These are phyloP conservation scores for Poecile montanus DNA, from an alignment of 2,797 vertebrate genomes.

Conservation along the genomic window DNA sequence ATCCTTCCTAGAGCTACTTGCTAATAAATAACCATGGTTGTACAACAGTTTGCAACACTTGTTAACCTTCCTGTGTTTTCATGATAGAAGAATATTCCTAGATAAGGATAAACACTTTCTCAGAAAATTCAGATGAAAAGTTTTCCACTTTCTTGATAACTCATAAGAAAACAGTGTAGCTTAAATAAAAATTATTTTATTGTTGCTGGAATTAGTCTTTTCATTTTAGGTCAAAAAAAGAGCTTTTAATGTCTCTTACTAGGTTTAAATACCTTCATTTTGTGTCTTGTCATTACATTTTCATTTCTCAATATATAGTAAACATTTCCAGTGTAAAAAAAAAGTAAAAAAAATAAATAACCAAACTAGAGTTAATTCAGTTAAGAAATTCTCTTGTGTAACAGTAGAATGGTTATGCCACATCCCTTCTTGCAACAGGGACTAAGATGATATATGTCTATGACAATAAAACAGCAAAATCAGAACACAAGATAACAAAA, in stretches of 20 bases:
- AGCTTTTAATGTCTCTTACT: not conserved
- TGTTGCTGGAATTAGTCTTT: not conserved
- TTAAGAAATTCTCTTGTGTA: not conserved
- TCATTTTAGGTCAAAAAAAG: not conserved
- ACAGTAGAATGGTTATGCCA: not conserved
- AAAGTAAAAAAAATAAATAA: not conserved
- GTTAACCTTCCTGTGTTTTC: not conserved
- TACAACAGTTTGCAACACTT: not conserved
- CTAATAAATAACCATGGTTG: not conserved
- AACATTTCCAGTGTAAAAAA: not conserved
- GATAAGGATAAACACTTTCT: not conserved
- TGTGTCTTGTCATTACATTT: not conserved
- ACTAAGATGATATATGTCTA: not conserved
- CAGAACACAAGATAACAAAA: not conserved
- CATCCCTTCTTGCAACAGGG: not conserved
- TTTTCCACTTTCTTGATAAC: not conserved
- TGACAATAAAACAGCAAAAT: not conserved
- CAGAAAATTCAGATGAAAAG: not conserved
- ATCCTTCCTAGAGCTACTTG: not conserved
- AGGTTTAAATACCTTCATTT: not conserved
- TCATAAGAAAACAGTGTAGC: not conserved
- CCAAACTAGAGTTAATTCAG: not conserved
- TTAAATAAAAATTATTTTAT: not conserved
- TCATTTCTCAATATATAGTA: not conserved
- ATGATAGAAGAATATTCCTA: not conserved